phyloP scores from a whole-genome alignment of 2,113 vertebrate species.

The Electrona antarctica region DNA sequence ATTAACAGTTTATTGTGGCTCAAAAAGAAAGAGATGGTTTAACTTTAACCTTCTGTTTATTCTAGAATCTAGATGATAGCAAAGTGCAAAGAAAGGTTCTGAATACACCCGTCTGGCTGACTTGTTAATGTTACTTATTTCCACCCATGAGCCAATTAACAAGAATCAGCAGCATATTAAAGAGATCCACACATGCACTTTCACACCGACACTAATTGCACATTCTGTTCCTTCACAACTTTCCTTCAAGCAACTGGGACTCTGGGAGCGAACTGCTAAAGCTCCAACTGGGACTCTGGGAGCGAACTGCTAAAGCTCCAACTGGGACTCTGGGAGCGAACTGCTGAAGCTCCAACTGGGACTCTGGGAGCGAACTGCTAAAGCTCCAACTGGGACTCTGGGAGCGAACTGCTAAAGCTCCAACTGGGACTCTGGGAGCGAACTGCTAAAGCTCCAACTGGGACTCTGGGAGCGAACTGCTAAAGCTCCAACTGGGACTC shows the following conservation, averaged over 20 bases:
- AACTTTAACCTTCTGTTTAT: constrained; percentile 32
- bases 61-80: constrained; percentile 30
- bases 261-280: constrained; percentile 11
- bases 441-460: constrained; percentile 19
- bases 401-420: constrained; percentile 5
- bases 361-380: constrained; percentile 9
- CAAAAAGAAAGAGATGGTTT: constrained; percentile 40
- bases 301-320: constrained; percentile 7
- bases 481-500: background rate
- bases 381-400: constrained; percentile 18
- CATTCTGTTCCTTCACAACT: constrained; percentile 25
- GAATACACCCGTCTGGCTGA: constrained; percentile 41
- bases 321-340: constrained; percentile 21
- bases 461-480: constrained; percentile 11
- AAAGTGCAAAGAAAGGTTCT: constrained; percentile 42
- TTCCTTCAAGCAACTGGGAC: background rate
- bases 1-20: constrained; percentile 50
- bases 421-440: constrained; percentile 14
- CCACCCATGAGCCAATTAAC: constrained; percentile 40
- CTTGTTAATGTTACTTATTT: constrained; percentile 21
- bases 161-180: constrained; percentile 39
- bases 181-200: constrained; percentile 32
- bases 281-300: constrained; percentile 18
- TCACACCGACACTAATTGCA: constrained; percentile 18
- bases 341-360: constrained; percentile 8